Base-by-base conservation (phyloP, 2,888 invertebrate species). In the Pristionchus exspectatus region DNA sequence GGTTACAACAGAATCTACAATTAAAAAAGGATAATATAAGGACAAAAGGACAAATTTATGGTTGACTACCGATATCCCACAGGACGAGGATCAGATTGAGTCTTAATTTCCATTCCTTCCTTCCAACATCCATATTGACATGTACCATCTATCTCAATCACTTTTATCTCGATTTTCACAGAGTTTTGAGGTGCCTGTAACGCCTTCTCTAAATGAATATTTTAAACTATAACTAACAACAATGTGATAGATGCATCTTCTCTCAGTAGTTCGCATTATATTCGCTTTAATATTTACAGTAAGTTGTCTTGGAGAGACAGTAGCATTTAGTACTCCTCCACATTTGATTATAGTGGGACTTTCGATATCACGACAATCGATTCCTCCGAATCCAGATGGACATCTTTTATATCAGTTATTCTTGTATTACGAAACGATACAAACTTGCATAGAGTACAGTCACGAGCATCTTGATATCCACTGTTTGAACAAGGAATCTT, bases 61-160 rank as follows among this genome's bases (percentile, higher is more conserved):
- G 4, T 1, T 33, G 5, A 30, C 12, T 33, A 63, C 89, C 89
- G 56, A 44, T 89, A 89, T 81, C 89, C 89, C 9, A 50, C 44
- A 21, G 89, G 63, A 33, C 89, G n/a, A 3, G 89, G 44, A 33
- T 89, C 89, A 5, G 7, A 5, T 38, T 30, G 24, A n/a, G 81
- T 33, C 50, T 89, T 89, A 4, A 89, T 63, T 44, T 89, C 89
- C 24, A 89, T 27, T 63, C 63, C 89, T 44, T 89, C 89, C 66
- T 44, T 77, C 77, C 81, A 89, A 63, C 89, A 89, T 38, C 89
- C 89, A 59, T 89, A 83, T 24, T 38, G 33, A 59, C 89, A 89
- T 14, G 81, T 44, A 10, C 30, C 33, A 5, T 89, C 50, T 66
- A 89, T 24, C 27, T 81, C 88, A 18, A 27, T 88, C 21, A 88